Evolutionary conservation across 2,797 vertebrate species (phyloP), one percentile per base, ranked within the genome.

Genomic region (Mus spretus): DNA sequence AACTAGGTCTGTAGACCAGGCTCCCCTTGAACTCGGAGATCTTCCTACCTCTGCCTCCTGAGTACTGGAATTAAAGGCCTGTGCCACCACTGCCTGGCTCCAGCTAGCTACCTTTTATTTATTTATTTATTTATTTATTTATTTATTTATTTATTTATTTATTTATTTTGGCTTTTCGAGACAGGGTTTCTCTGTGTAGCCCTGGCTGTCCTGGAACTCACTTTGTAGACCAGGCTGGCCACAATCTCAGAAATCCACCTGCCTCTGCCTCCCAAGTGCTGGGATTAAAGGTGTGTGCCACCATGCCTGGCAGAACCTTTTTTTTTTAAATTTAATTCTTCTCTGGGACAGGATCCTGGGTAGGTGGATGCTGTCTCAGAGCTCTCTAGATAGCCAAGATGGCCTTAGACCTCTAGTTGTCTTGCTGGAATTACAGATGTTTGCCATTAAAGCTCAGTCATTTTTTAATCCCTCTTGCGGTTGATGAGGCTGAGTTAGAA

Each of bases 401-500:
- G 40, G 55, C 74, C 57, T 47, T 19, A 40, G 59, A 84, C 19
- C 24, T 0, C 26, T 61, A 10, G 24, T 63, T 22, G 37, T 59
- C 57, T 47, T 65, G 40, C 28, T 59, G 86, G 9, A 26, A 24
- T 40, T 75, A 83, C 26, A 59, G 53, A 13, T 44, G 15, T 75
- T 24, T 17, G 13, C 13, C 87, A 50, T 31, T 14, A 34, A 53
- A 24, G 44, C 44, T 0, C 67, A n/a, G n/a, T n/a, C 14, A 61
- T 90, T 72, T 94, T 93, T 85, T 89, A 1, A 55, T 83, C 50
- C 65, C 22, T 85, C 13, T 89, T 78, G 67, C 13, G 34, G 65
- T 80, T 59, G 44, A 79, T 74, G 6, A 67, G 59, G 22, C 61
- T 94, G 86, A 26, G 81, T 83, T 91, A 93, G 77, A 92, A 86